Conservation (phyloP, 1,140 invertebrate species). For the Nasonia giraulti region DNA sequence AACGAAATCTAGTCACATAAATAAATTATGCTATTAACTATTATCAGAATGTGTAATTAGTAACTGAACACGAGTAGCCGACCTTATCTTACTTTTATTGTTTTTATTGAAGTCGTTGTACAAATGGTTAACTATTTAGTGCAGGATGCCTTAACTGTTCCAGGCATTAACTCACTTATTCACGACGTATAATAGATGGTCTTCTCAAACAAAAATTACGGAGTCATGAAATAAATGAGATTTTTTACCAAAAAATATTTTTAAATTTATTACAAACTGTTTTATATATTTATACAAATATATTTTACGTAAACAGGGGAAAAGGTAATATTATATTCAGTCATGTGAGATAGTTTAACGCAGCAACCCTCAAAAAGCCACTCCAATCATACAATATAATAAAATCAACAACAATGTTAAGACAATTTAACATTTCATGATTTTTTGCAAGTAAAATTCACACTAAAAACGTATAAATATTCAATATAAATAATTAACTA, state of each 20-base stretch:
- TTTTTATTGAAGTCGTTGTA: too few relatives aligned
- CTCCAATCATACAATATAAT: background rate
- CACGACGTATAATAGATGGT: too few relatives aligned
- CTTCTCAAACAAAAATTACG: too few relatives aligned
- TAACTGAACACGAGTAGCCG: too few relatives aligned
- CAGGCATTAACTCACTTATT: too few relatives aligned
- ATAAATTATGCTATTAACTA: too few relatives aligned
- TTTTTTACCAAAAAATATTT: conserved; percentile 34
- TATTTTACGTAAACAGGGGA: background rate
- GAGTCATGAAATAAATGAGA: too few relatives aligned
- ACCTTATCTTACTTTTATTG: too few relatives aligned
- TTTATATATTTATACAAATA: conserved; percentile 9
- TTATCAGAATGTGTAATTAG: too few relatives aligned
- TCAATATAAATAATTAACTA: background rate
- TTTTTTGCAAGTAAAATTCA: conserved; percentile 5
- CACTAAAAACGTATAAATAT: background rate
- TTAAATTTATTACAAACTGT: conserved; percentile 30
- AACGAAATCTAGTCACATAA: too few relatives aligned
- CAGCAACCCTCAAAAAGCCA: background rate
- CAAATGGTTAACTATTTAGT: too few relatives aligned
- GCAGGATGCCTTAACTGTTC: too few relatives aligned
- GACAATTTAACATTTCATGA: background rate
- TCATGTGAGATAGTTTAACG: conserved; percentile 24
- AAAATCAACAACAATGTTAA: background rate
- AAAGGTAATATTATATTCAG: conserved; percentile 18